These are phyloP conservation scores for Lycia hirtaria DNA, from an alignment of 2,888 invertebrate species.

Conservation along the genomic window DNA sequence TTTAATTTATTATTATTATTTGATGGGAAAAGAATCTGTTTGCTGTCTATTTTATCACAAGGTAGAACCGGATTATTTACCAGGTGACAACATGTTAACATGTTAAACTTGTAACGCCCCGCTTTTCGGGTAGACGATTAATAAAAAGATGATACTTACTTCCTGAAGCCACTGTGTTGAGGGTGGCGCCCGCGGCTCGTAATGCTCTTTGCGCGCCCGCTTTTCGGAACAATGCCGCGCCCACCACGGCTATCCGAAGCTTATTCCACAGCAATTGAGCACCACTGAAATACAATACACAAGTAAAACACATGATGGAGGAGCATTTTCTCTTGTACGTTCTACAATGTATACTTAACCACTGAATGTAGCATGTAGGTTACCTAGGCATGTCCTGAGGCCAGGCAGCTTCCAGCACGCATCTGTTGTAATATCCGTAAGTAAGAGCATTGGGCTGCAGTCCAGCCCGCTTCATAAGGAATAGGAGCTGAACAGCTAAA, in stretches of 20 bases:
- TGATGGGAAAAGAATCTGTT: too few species aligned
- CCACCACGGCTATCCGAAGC: constrained; percentile 95
- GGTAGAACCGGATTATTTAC: too few species aligned
- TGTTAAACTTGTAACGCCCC: too few species aligned
- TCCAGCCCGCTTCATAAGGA: constrained; percentile 96
- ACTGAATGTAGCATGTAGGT: too few species aligned
- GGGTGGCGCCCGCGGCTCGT: constrained; percentile 58
- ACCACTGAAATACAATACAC: constrained; percentile 62
- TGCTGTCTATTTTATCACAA: too few species aligned
- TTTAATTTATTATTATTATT: too few species aligned
- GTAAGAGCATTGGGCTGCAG: constrained; percentile 99
- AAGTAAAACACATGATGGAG: too few species aligned
- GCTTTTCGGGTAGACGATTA: too few species aligned
- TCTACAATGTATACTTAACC: too few species aligned
- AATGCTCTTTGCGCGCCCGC: constrained; percentile 86
- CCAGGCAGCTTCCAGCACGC: constrained; percentile 98
- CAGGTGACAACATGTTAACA: too few species aligned
- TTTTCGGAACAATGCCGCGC: constrained; percentile 94
- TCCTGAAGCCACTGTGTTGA: constrained; percentile 50
- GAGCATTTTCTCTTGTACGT: too few species aligned
- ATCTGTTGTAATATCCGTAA: constrained; percentile 93
- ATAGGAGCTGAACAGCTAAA: constrained; percentile 95
- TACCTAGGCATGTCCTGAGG: constrained; percentile 91
- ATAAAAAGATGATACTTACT: too few species aligned
- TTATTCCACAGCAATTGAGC: constrained; percentile 97